Evolutionary conservation across 2,888 invertebrate genomes (phyloP).

Genomic region (Caradrina clavipalpis): DNA sequence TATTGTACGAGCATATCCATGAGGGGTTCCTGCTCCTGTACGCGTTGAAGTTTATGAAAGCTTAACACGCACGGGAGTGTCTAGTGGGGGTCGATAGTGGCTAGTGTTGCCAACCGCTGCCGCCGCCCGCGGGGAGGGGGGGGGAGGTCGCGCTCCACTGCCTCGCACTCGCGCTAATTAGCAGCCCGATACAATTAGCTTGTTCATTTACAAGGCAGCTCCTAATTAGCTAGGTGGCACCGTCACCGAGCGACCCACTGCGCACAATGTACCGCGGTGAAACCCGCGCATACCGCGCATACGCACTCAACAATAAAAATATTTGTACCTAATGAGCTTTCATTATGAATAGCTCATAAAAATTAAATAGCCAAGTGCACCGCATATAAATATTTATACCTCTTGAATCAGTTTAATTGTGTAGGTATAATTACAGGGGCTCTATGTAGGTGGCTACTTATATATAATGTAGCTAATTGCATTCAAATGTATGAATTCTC

Average conservation of each 20-base stretch:
- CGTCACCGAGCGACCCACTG: conserved; percentile 12
- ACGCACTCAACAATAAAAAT: conserved; percentile 58
- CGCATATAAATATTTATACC: conserved; percentile 49
- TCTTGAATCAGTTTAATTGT: conserved; percentile 22
- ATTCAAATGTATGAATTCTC: conserved; percentile 12
- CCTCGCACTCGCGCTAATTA: conserved; percentile 55
- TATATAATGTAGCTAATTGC: conserved; percentile 10
- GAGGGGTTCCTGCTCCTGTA: not conserved
- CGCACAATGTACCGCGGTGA: conserved; percentile 41
- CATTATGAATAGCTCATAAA: conserved; percentile 63
- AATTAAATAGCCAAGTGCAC: conserved; percentile 45
- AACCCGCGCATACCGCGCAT: conserved; percentile 56
- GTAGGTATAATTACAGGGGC: conserved; percentile 14
- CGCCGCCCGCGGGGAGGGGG: not conserved
- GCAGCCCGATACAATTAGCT: conserved; percentile 60
- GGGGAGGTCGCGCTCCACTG: conserved; percentile 37
- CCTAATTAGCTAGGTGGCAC: conserved; percentile 17
- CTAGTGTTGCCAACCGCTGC: not conserved
- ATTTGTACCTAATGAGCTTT: conserved; percentile 64
- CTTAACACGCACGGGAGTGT: not conserved
- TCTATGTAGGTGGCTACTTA: not conserved
- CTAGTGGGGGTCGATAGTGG: conserved; percentile 7
- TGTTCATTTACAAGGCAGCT: conserved; percentile 50
- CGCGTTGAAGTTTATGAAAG: conserved; percentile 9
- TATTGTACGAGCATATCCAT: no score